Percentiles rank a stretch among this genome's conserved stretches.
phyloP scores from a whole-genome alignment of 64 coral and sea anemone genomes.

The Montipora sp. region DNA sequence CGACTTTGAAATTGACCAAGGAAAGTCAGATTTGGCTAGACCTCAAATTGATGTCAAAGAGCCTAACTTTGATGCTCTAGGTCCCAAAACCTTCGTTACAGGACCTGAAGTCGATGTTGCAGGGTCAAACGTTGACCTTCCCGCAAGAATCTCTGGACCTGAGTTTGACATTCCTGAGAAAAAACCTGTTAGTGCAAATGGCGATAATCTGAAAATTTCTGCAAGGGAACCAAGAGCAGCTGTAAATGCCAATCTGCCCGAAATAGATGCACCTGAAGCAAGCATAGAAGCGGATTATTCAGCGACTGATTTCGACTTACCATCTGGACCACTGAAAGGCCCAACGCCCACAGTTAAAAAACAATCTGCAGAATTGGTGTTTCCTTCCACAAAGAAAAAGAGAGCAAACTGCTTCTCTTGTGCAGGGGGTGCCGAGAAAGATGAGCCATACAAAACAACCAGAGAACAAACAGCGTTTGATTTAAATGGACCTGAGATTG shows the following conservation, averaged over 20 bases:
- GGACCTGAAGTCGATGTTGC: neutral
- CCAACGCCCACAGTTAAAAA: neutral
- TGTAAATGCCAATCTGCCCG: neutral
- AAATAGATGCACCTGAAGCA: neutral
- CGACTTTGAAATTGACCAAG: no score
- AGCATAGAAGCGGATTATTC: neutral
- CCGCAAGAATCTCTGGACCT: neutral
- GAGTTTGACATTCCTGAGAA: neutral
- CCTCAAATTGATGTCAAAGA: neutral
- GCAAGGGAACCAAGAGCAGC: neutral
- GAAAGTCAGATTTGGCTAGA: no score
- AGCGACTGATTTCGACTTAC: neutral
- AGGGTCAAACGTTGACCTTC: neutral
- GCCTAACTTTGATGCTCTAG: neutral
- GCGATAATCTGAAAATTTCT: neutral
- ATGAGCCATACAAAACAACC: slow-evolving; percentile 3
- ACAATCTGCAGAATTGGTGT: neutral
- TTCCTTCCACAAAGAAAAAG: slow-evolving; percentile 17
- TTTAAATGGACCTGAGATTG: neutral
- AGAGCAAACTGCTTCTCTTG: slow-evolving; percentile 21
- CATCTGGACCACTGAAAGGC: neutral
- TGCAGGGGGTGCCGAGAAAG: neutral
- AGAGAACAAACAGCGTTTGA: neutral
- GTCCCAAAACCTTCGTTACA: neutral
- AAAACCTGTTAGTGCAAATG: no score